A percentile compares a stretch with the other conserved stretches of the same genome.
phyloP scores from a whole-genome alignment of 2,797 vertebrate genomes.

The Artibeus jamaicensis region DNA sequence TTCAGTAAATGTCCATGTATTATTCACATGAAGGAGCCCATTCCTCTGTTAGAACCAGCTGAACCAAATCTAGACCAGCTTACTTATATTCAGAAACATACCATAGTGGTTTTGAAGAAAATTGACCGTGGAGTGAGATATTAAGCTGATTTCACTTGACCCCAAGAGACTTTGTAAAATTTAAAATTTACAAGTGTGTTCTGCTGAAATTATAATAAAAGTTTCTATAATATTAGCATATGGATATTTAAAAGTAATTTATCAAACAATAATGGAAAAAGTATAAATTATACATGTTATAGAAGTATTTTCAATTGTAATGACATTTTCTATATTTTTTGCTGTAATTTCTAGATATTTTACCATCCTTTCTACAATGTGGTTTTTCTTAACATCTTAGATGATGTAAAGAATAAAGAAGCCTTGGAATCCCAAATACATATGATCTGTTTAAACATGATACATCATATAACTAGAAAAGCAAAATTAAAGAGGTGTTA shows the following conservation, averaged over 20 bases:
- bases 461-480: background rate
- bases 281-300: background rate
- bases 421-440: background rate
- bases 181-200: background rate
- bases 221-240: background rate
- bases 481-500: slow-evolving; percentile 10
- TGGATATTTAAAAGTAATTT: background rate
- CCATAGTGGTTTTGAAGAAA: background rate
- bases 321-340: background rate
- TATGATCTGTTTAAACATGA: background rate
- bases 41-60: background rate
- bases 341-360: background rate
- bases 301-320: background rate
- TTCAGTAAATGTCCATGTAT: background rate
- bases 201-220: background rate
- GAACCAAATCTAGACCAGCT: background rate
- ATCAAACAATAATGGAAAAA: background rate
- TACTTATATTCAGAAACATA: background rate
- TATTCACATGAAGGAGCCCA: background rate
- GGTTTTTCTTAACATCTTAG: background rate
- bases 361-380: background rate
- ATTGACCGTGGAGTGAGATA: background rate
- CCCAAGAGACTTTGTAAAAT: slow-evolving; percentile 6
- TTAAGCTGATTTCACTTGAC: background rate
- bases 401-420: background rate